Conservation (phyloP, 2,888 invertebrate species). For the Tiliacea citrago region DNA sequence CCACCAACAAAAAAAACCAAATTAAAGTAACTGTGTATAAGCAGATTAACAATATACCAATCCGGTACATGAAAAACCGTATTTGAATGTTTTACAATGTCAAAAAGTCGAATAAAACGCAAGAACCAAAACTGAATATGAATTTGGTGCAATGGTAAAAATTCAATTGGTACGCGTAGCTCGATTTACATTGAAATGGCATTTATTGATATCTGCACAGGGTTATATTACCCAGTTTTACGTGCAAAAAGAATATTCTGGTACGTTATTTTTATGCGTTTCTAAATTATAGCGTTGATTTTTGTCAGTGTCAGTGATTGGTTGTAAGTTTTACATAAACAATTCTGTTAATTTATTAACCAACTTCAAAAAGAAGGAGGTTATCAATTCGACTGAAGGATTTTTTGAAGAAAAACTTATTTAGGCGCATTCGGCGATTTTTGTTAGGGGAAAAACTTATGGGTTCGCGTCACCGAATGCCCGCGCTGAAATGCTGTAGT, state of each 20-base stretch:
- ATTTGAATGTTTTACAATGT: slow-evolving; percentile 58
- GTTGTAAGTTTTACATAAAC: background rate
- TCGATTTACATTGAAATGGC: slow-evolving; percentile 62
- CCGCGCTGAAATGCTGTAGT: too few species aligned
- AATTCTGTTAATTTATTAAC: background rate
- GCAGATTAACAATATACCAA: slow-evolving; percentile 37
- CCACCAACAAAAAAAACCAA: slow-evolving; percentile 1
- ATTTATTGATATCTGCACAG: slow-evolving; percentile 52
- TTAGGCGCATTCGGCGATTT: too few species aligned
- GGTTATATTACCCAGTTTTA: slow-evolving; percentile 18
- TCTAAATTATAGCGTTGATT: background rate
- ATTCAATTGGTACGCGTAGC: slow-evolving; percentile 57
- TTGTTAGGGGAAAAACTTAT: too few species aligned
- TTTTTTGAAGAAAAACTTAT: background rate
- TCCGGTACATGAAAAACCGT: slow-evolving; percentile 24
- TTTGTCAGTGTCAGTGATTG: background rate
- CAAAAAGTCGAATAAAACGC: slow-evolving; percentile 46
- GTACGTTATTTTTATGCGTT: background rate
- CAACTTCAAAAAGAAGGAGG: background rate
- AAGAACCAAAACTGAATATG: slow-evolving; percentile 51
- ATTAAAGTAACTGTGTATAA: too few species aligned
- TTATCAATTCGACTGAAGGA: background rate
- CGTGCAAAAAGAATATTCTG: slow-evolving; percentile 21
- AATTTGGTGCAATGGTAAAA: slow-evolving; percentile 46
- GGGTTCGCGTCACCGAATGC: too few species aligned